phyloP scores from a whole-genome alignment of 2,888 invertebrate genomes.

The Melipona beecheii region DNA sequence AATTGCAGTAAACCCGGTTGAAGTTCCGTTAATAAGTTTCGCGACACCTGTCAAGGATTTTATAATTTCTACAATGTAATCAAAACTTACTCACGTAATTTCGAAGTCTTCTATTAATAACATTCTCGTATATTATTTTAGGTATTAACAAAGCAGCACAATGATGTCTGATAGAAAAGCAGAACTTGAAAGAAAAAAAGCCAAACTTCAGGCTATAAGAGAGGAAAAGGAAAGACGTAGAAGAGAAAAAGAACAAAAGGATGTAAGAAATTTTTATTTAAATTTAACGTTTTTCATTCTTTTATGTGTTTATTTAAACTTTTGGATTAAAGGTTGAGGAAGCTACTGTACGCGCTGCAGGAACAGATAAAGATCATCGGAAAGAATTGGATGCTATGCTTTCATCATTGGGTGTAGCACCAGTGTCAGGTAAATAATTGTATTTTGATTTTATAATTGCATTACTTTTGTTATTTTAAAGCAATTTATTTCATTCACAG shows the following conservation, averaged over 20 bases:
- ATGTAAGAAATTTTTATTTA: slow-evolving; percentile 86
- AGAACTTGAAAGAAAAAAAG: slow-evolving; percentile 96
- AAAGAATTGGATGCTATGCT: slow-evolving; percentile 94
- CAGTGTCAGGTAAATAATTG: slow-evolving; percentile 88
- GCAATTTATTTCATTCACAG: slow-evolving; percentile 78
- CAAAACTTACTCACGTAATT: not conserved
- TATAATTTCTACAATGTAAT: not conserved
- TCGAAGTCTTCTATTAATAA: slow-evolving; percentile 2
- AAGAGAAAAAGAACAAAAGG: slow-evolving; percentile 94
- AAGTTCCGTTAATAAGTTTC: slow-evolving; percentile 46
- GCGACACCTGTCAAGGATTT: slow-evolving; percentile 1
- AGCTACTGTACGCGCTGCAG: slow-evolving; percentile 83
- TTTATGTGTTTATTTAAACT: not conserved
- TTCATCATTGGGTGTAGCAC: slow-evolving; percentile 93
- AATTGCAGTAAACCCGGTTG: slow-evolving; percentile 44
- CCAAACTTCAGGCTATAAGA: slow-evolving; percentile 94
- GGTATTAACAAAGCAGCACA: slow-evolving; percentile 51
- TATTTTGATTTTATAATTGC: not conserved
- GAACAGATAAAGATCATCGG: slow-evolving; percentile 85
- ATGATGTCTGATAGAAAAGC: slow-evolving; percentile 95
- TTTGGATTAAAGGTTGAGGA: slow-evolving; percentile 83
- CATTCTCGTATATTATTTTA: slow-evolving; percentile 21
- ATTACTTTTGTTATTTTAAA: not conserved
- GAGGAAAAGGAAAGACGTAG: slow-evolving; percentile 95
- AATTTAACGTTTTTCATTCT: not conserved